A percentile compares a stretch with the other conserved stretches of the same genome.
These are phyloP conservation scores for Drosophila kuntzei DNA, from an alignment of 2,888 invertebrate genomes.

Conservation along the genomic window DNA sequence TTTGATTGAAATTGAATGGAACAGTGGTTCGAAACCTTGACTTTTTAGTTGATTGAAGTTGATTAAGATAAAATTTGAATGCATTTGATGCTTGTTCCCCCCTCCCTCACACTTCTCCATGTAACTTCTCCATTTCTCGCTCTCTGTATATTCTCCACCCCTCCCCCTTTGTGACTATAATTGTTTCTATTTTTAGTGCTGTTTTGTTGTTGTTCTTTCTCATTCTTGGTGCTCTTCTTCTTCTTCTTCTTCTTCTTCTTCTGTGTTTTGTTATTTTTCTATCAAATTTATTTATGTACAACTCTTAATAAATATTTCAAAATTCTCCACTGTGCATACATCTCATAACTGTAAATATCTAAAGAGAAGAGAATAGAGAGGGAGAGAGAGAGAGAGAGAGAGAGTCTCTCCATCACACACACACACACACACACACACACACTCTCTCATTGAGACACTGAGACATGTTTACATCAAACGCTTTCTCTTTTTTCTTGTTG, in stretches of 20 bases:
- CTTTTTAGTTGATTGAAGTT: neutral
- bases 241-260: no score
- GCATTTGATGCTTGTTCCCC: neutral
- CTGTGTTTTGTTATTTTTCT: constrained; percentile 16
- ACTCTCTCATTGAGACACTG: constrained; percentile 16
- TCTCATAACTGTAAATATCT: constrained; percentile 40
- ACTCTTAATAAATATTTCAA: constrained; percentile 7
- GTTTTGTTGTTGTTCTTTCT: constrained; percentile 16
- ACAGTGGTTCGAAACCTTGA: neutral
- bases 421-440: constrained; percentile 22
- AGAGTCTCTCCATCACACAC: constrained; percentile 8
- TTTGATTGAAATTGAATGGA: neutral
- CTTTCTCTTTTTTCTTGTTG: constrained; percentile 80
- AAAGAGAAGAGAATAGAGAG: constrained; percentile 6
- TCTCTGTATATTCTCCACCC: constrained; percentile 11
- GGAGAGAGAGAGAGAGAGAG: constrained; percentile 1
- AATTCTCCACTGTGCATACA: constrained; percentile 14
- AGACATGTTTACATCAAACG: constrained; percentile 47
- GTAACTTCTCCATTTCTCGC: neutral
- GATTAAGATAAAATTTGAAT: neutral
- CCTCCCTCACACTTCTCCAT: neutral
- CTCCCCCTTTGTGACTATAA: constrained; percentile 5
- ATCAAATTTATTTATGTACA: constrained; percentile 3
- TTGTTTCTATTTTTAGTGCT: constrained; percentile 28
- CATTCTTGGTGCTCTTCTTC: constrained; percentile 16